Conservation (phyloP, 2,113 vertebrate species). For the Platysternon megacephalum region DNA sequence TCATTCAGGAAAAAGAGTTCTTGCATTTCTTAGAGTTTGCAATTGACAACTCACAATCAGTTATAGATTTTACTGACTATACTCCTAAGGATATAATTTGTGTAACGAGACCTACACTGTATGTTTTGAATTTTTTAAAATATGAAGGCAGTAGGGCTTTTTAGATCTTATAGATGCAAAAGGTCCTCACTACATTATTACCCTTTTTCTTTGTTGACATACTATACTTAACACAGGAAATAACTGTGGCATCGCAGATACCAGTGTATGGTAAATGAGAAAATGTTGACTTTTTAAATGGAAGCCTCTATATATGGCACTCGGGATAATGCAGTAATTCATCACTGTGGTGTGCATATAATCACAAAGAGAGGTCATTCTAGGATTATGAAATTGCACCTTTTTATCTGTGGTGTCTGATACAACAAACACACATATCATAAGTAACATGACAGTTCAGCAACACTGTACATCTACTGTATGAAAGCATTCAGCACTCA, state of each 20-base stretch:
- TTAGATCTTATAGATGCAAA: background rate
- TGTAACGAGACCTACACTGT: background rate
- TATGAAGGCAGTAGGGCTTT: background rate
- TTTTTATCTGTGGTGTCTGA: constrained; percentile 8
- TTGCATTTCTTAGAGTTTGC: background rate
- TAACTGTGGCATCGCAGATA: background rate
- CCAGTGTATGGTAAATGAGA: background rate
- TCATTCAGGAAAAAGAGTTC: background rate
- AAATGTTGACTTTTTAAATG: background rate
- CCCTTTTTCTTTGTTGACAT: background rate
- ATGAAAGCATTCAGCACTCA: background rate
- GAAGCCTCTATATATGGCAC: background rate
- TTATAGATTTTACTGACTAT: background rate
- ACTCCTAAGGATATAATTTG: background rate
- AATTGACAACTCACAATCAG: background rate
- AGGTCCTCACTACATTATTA: background rate
- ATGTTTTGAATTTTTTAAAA: background rate
- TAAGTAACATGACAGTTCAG: background rate
- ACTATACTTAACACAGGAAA: background rate
- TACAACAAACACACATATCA: background rate
- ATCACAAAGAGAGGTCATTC: background rate
- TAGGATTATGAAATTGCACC: background rate
- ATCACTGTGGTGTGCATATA: background rate
- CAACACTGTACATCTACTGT: background rate
- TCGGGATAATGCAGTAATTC: background rate